A percentile compares a stretch with the other conserved stretches of the same genome.
Conservation (phyloP, 2,888 invertebrate genomes). For the Pristionchus entomophagus region DNA sequence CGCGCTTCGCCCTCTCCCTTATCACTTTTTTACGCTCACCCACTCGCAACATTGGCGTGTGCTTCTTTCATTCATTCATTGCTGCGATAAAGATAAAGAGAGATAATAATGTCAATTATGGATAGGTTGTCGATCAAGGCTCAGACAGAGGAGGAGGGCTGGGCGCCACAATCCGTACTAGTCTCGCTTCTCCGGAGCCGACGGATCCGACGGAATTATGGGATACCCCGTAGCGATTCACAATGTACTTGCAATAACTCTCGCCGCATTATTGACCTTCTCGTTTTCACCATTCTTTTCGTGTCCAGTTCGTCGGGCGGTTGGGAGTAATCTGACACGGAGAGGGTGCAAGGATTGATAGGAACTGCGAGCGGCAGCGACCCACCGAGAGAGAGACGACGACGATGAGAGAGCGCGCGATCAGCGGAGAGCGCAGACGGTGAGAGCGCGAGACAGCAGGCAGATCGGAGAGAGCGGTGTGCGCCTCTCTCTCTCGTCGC, state of each 20-base stretch:
- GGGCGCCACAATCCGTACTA: background rate
- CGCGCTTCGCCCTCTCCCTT: background rate
- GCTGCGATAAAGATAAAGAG: background rate
- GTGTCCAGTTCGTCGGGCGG: conserved; percentile 18
- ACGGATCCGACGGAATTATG: background rate
- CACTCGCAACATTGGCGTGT: background rate
- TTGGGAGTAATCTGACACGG: conserved; percentile 25
- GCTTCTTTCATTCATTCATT: background rate
- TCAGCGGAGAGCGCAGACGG: background rate
- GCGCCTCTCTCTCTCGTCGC: background rate
- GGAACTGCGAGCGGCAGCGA: conserved; percentile 13
- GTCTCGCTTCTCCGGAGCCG: background rate
- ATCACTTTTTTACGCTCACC: background rate
- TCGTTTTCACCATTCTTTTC: background rate
- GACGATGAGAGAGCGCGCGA: background rate
- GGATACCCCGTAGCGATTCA: background rate
- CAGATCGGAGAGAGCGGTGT: background rate
- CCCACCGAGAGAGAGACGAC: no score
- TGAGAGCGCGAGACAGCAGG: background rate
- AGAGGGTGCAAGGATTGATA: conserved; percentile 30
- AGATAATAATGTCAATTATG: background rate
- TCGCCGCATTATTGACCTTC: background rate
- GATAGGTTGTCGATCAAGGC: no score
- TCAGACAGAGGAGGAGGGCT: background rate
- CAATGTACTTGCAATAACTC: background rate